Base-by-base conservation (phyloP, 2,888 invertebrate species). In the Habrosyne pyritoides region DNA sequence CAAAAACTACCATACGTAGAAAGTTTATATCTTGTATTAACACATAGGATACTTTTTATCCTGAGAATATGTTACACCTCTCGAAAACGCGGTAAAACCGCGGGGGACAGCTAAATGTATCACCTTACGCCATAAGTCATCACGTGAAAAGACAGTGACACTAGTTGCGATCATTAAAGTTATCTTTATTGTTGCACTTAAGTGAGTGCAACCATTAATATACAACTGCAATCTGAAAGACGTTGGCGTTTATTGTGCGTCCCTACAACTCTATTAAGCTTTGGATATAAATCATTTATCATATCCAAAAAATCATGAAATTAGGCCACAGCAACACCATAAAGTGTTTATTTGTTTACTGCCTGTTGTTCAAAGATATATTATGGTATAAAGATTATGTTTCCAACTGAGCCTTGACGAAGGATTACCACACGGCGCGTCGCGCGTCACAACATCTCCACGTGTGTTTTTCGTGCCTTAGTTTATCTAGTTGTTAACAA, bases 321-420 rank as follows among this genome's bases (percentile, higher is more conserved):
- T n/a, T 12, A 12, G n/a, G 12, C 12, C n/a, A 33, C 10, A 12
- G 12, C 12, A 10, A 33, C 14, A 42, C 42, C 14, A 50, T 28
- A 49, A 42, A 28, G 22, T 42, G 52, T 65, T 58, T 63, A 47
- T 56, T 60, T 28, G 28, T 67, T 67, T 67, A 64, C 53, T 53
- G 51, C 55, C 48, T 66, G 47, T 28, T 50, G 54, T 60, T 59
- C 53, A 64, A 63, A 53, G 56, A 53, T 52, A 33, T 47, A 54
- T 49, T 56, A n/a, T n/a, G 58, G 56, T 63, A 60, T 68, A 67
- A 61, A 72, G 72, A 74, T 79, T 69, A 68, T 55, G 60, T 73
- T 75, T 70, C 67, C 52, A 47, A 24, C 53, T 33, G 56, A 65
- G 50, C 69, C 72, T 67, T 75, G 77, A 73, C 71, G 77, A 73